Percentiles rank a stretch among this genome's conserved stretches.
Evolutionary conservation across 2,797 vertebrate species (phyloP).

Genomic region (Miichthys miiuy): DNA sequence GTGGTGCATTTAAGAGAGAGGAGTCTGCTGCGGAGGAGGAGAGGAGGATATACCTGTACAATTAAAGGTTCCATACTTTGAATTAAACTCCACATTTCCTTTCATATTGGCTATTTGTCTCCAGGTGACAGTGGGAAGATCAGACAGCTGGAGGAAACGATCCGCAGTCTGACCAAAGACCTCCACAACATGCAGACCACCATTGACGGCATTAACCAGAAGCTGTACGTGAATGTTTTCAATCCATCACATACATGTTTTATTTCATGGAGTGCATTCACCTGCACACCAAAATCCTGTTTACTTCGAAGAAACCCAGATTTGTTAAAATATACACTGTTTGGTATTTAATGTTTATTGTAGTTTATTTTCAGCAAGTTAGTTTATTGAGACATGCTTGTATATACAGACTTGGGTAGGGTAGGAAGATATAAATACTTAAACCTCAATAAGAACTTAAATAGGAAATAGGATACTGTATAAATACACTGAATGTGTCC

Average conservation of each 20-base stretch:
- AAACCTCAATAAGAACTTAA: not conserved
- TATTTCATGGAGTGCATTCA: constrained; percentile 6
- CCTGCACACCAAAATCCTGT: not conserved
- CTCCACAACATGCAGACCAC: constrained; percentile 88
- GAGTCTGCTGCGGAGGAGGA: too few relatives aligned
- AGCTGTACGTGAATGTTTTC: constrained; percentile 66
- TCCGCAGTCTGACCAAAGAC: constrained; percentile 89
- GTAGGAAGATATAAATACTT: constrained; percentile 19
- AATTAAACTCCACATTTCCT: not conserved
- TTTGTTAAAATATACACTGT: not conserved
- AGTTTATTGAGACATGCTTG: constrained; percentile 10
- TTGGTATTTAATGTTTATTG: constrained; percentile 26
- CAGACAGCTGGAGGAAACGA: constrained; percentile 89
- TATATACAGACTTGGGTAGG: constrained; percentile 4
- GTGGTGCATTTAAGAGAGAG: too few relatives aligned
- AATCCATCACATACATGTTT: not conserved
- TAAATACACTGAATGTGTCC: not conserved
- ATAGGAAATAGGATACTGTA: not conserved
- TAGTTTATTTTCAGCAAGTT: constrained; percentile 16
- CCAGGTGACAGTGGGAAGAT: constrained; percentile 89
- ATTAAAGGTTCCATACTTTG: not conserved
- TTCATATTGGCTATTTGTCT: constrained; percentile 4
- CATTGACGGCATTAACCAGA: constrained; percentile 85
- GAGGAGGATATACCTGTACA: too few relatives aligned
- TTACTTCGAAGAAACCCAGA: constrained; percentile 9